Percentiles rank a stretch among this genome's conserved stretches.
Evolutionary conservation across 53 echinoderm and acorn worm genomes (phyloP).

Genomic region (Echinometra lucunter): DNA sequence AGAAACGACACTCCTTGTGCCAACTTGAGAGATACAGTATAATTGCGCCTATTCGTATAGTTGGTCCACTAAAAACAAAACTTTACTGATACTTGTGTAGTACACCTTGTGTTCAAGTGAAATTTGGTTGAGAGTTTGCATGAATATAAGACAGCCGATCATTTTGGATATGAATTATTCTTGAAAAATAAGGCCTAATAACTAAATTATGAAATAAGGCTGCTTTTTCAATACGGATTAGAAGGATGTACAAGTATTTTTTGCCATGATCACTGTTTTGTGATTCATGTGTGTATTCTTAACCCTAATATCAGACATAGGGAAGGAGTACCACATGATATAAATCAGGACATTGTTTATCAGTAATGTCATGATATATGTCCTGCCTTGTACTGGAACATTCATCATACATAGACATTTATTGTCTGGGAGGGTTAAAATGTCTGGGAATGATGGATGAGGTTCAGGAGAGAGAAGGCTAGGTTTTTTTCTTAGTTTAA

Average conservation of each 20-base stretch:
- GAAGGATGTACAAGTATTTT: background rate
- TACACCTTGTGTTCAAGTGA: background rate
- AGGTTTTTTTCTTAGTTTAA: background rate
- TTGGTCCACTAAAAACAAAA: background rate
- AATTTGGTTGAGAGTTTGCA: background rate
- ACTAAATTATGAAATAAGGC: background rate
- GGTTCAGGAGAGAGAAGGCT: background rate
- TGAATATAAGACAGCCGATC: background rate
- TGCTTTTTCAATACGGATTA: background rate
- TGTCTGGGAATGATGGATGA: background rate
- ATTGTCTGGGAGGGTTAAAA: background rate
- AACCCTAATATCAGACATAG: background rate
- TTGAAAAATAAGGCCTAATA: background rate
- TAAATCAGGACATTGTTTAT: conserved; percentile 33
- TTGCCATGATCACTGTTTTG: background rate
- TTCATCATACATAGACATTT: conserved; percentile 25
- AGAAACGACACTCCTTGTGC: no score
- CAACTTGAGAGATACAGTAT: no score
- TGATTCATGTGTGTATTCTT: background rate
- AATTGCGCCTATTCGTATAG: no score
- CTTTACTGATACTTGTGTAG: background rate
- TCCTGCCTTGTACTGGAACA: background rate
- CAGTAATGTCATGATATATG: conserved; percentile 19
- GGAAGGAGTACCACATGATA: background rate
- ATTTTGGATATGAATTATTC: background rate